These are phyloP conservation scores for Poeciliopsis infans DNA, from an alignment of 2,797 vertebrate species.

Conservation along the genomic window DNA sequence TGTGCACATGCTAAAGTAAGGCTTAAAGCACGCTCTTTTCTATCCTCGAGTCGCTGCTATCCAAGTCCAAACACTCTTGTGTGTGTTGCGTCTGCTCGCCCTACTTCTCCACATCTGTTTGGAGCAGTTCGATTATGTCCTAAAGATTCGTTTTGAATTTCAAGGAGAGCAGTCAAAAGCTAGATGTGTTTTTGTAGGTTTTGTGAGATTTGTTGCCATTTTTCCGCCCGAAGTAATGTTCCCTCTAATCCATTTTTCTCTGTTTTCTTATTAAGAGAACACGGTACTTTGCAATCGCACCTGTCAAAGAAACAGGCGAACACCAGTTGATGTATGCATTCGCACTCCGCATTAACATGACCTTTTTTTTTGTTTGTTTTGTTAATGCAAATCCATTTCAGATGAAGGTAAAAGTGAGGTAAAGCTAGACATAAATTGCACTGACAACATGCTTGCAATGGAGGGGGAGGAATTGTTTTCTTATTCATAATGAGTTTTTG, in stretches of 20 bases:
- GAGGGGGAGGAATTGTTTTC: conserved; percentile 19
- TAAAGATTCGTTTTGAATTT: conserved; percentile 13
- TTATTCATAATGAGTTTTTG: conserved; percentile 14
- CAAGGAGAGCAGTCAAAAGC: not conserved
- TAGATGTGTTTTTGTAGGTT: conserved; percentile 21
- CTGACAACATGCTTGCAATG: conserved; percentile 9
- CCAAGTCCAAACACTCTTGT: conserved; percentile 8
- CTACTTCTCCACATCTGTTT: conserved; percentile 5
- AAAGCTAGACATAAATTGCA: conserved; percentile 29
- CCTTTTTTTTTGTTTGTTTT: not conserved
- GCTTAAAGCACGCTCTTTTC: conserved; percentile 21
- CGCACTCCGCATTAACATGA: conserved; percentile 20
- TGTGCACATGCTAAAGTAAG: conserved; percentile 92
- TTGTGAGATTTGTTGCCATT: conserved; percentile 17
- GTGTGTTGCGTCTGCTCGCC: conserved; percentile 25
- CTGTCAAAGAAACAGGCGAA: conserved; percentile 42
- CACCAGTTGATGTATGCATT: conserved; percentile 32
- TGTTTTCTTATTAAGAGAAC: conserved; percentile 46
- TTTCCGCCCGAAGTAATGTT: conserved; percentile 23
- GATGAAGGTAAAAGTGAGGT: conserved; percentile 22
- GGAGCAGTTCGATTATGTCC: not conserved
- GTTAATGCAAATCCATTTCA: conserved; percentile 22
- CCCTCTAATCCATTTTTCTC: conserved; percentile 16
- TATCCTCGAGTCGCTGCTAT: not conserved
- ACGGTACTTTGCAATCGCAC: conserved; percentile 41